phyloP scores from a whole-genome alignment of 2,888 invertebrate species.

The Eueremaeus valkanovi region DNA sequence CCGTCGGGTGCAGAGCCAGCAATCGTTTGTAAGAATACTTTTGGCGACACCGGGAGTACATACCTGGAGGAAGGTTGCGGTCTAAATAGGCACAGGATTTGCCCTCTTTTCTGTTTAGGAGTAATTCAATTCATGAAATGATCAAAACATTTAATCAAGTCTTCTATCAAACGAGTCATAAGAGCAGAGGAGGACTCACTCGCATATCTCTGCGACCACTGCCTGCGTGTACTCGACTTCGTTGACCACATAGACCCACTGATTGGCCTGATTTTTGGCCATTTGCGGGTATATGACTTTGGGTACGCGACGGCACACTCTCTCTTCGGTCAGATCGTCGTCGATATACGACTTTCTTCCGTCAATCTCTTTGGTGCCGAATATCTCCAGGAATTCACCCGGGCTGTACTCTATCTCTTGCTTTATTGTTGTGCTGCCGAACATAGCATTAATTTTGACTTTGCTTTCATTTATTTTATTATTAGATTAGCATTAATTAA shows the following conservation, averaged over 20 bases:
- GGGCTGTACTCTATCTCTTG: constrained; percentile 34
- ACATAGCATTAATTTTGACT: too few species aligned
- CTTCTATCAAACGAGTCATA: too few species aligned
- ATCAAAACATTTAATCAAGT: too few species aligned
- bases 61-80: constrained; percentile 55
- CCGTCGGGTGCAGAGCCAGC: constrained; percentile 56
- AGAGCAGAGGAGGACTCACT: constrained; percentile 41
- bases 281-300: constrained; percentile 46
- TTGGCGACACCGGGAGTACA: constrained; percentile 60
- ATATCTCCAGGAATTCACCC: constrained; percentile 45
- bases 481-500: too few species aligned
- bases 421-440: too few species aligned
- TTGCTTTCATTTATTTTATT: too few species aligned
- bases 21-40: constrained; percentile 60
- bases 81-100: constrained; percentile 56
- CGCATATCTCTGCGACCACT: constrained; percentile 47
- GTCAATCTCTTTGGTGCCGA: constrained; percentile 44
- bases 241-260: constrained; percentile 47
- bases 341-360: constrained; percentile 43
- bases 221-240: constrained; percentile 46
- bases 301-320: constrained; percentile 43
- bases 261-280: constrained; percentile 46
- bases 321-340: constrained; percentile 44
- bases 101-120: constrained; percentile 53
- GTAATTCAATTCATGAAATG: neutral